Evolutionary conservation across 1,140 invertebrate genomes (phyloP), one percentile per base, ranked within the genome.

Genomic region (Stenopsyche tienmushanensis): DNA sequence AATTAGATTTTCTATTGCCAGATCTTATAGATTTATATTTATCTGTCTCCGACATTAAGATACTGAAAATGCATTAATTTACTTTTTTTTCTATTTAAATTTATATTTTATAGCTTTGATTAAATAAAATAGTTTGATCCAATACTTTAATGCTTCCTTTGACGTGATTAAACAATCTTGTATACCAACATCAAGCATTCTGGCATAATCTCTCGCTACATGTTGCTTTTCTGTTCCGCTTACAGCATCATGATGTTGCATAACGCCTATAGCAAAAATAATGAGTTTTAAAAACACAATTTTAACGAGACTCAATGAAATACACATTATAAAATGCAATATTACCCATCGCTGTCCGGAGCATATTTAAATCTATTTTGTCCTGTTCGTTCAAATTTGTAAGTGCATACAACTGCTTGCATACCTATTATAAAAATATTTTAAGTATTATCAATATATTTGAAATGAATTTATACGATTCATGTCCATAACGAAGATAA

Each of bases 191-290:
- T 80, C 75, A 3, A 92, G 71, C 42, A 86, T 80, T 66, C 83
- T 79, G 1, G 83, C 80, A 75, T 94, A 94, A 74, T 94, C 91
- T 64, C 85, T 76, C 0, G 85, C 82, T 0, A 92, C 89, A 58
- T 85, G 82, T 74, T 92, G 87, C 74, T 89, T 90, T 58, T 86
- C 89, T 1, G 90, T 92, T 0, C 90, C 89, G 74, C 79, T 75
- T 9, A 84, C 78, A 9, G 80, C 80, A 65, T 84, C 90, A 72
- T 92, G 90, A 80, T 92, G 90, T 67, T 90, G 87, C 70, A 84
- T 81, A 1, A 90, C 80, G 17, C 60, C 60, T 64, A 26, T 41
- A 24, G 15, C 18, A 39, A 5, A 39, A 39, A n/a, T n/a, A n/a
- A n/a, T n/a, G n/a, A n/a, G n/a, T n/a, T n/a, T n/a, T n/a, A 25